Conservation (phyloP, 2,113 vertebrate genomes). For the rat (Rattus norvegicus) region DNA sequence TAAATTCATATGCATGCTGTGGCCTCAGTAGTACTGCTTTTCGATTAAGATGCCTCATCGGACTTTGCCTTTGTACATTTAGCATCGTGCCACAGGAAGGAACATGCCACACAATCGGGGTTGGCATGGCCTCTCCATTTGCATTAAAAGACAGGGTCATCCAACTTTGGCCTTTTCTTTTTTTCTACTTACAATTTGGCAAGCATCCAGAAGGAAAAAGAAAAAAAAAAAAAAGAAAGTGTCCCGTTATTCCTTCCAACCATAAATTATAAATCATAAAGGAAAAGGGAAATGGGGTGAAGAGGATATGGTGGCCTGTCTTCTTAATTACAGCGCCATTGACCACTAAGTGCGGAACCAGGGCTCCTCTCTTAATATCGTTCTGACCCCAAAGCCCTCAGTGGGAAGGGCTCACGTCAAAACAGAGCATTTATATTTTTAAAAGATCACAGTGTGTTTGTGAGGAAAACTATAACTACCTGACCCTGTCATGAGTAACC, state of each 20-base stretch:
- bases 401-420: background rate
- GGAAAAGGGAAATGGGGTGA: background rate
- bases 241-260: background rate
- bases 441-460: background rate
- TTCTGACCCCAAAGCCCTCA: background rate
- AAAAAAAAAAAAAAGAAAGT: slow-evolving; percentile 12
- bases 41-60: slow-evolving; percentile 1
- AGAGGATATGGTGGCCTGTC: background rate
- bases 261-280: background rate
- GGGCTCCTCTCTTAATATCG: background rate
- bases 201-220: background rate
- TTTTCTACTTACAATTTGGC: background rate
- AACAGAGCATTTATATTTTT: slow-evolving; percentile 19
- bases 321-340: background rate
- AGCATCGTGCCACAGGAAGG: background rate
- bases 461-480: background rate
- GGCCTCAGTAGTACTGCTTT: background rate
- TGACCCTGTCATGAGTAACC: background rate
- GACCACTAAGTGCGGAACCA: background rate
- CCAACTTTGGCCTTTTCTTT: background rate
- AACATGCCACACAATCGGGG: background rate
- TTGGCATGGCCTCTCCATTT: background rate
- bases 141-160: background rate
- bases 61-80: background rate
- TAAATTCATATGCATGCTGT: slow-evolving; percentile 1